Percentiles rank a stretch among this genome's conserved stretches.
These are phyloP conservation scores for Pammene aurita DNA, from an alignment of 2,888 invertebrate species.

Conservation along the genomic window DNA sequence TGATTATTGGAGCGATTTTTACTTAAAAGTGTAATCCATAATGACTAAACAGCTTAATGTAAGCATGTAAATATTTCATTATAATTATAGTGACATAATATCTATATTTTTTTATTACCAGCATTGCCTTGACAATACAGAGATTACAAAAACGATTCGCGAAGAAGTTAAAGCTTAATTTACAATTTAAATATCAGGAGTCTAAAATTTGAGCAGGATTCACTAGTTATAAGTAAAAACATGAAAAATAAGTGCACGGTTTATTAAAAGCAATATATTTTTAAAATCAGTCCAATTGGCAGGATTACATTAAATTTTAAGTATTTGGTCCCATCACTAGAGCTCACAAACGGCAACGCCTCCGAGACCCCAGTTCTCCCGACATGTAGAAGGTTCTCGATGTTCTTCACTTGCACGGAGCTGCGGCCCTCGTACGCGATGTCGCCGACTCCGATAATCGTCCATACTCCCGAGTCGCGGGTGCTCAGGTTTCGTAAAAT, in stretches of 20 bases:
- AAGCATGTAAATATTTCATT: slow-evolving; percentile 28
- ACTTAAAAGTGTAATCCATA: too few relatives aligned
- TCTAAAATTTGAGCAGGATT: too few relatives aligned
- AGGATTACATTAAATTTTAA: slow-evolving; percentile 6
- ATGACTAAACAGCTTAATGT: too few relatives aligned
- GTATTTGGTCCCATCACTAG: slow-evolving; percentile 4
- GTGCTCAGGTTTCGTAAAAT: slow-evolving; percentile 59
- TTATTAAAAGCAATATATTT: slow-evolving; percentile 14
- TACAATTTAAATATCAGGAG: too few relatives aligned
- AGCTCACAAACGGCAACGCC: background rate
- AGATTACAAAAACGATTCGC: too few relatives aligned
- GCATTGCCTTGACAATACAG: background rate
- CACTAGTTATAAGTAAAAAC: too few relatives aligned
- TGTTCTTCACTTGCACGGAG: slow-evolving; percentile 43
- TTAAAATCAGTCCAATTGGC: slow-evolving; percentile 24
- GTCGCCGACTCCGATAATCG: slow-evolving; percentile 63
- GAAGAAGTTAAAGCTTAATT: too few relatives aligned
- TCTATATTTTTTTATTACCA: background rate
- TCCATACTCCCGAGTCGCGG: slow-evolving; percentile 64
- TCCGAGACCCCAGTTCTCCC: background rate
- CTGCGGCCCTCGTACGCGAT: slow-evolving; percentile 59
- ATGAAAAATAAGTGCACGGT: background rate
- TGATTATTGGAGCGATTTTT: too few relatives aligned
- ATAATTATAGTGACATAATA: slow-evolving; percentile 20
- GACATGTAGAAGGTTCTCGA: background rate